phyloP scores from a whole-genome alignment of 2,113 vertebrate genomes.

The Brachirus orientalis region DNA sequence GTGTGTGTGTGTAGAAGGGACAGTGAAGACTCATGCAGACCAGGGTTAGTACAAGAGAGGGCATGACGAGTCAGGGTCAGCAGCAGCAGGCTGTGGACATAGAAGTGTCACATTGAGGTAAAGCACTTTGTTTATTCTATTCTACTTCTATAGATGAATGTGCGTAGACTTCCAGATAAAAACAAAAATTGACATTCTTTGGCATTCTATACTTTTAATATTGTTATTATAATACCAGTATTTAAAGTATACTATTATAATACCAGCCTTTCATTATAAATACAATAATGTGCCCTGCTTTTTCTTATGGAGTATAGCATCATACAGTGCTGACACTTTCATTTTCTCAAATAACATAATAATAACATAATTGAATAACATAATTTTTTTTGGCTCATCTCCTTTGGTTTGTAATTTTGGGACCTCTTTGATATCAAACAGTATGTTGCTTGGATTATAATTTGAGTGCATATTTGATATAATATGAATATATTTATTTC shows the following conservation, averaged over 20 bases:
- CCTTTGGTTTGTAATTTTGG: background rate
- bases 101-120: conserved; percentile 38
- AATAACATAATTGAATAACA: background rate
- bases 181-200: too few species aligned
- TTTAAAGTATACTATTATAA: too few species aligned
- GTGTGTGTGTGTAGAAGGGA: background rate
- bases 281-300: too few species aligned
- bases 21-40: conserved; percentile 21
- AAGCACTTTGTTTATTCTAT: conserved; percentile 7
- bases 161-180: too few species aligned
- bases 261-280: too few species aligned
- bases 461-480: background rate
- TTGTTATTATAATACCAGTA: too few species aligned
- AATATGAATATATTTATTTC: background rate
- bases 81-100: conserved; percentile 36
- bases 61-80: conserved; percentile 23
- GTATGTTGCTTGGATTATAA: background rate
- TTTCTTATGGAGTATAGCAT: background rate
- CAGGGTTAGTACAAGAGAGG: conserved; percentile 43
- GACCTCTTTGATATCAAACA: background rate
- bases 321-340: too few species aligned
- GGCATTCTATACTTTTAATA: too few species aligned
- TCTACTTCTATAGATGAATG: background rate
- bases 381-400: background rate
- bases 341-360: too few species aligned